Evolutionary conservation across 2,888 invertebrate genomes (phyloP), one percentile per base, ranked within the genome.

Genomic region (Gnatocerus cornutus): DNA sequence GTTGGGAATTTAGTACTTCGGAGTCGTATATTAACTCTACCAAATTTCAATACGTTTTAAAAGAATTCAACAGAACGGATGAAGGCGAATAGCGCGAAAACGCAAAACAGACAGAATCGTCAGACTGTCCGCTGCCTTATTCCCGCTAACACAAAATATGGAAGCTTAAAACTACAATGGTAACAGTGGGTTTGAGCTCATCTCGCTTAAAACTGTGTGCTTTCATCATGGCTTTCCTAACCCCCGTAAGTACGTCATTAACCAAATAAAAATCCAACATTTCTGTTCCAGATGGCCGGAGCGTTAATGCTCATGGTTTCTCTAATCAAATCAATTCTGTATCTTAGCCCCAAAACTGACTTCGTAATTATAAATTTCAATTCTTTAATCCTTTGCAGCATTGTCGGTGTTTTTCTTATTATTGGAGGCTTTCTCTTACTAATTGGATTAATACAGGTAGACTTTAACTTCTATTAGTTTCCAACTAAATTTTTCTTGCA

Each of bases 271-370:
- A 14, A 27, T 10, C 21, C 10, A 43, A 56, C 39, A 3, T 29
- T 13, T 46, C 10, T 33, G 3, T 52, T 61, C 13, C 12, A 62
- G 62, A 62, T 62, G n/a, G 62, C 62, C n/a, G 62, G 50, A 14
- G 61, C 50, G 0, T 21, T 62, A 3, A 9, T 62, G 37, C 29
- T 62, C 1, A 62, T 52, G 50, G 41, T 62, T 0, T 27, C 52
- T 10, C 1, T 62, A 39, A 62, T 62, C 8, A 33, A 41, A 21
- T 10, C 21, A 5, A 21, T 50, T 9, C 16, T 50, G 14, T 48
- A n/a, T 10, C 12, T 52, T 8, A 21, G 16, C 16, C n/a, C 55
- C 3, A 39, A 52, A 50, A 30, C 8, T 9, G 61, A 39, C 1
- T 12, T 29, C 9, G 5, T 21, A 9, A 37, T 41, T 1, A 21